Evolutionary conservation across 37 sponge, comb jelly and placozoan species (phyloP).

Genomic region (Geodia barretti): DNA sequence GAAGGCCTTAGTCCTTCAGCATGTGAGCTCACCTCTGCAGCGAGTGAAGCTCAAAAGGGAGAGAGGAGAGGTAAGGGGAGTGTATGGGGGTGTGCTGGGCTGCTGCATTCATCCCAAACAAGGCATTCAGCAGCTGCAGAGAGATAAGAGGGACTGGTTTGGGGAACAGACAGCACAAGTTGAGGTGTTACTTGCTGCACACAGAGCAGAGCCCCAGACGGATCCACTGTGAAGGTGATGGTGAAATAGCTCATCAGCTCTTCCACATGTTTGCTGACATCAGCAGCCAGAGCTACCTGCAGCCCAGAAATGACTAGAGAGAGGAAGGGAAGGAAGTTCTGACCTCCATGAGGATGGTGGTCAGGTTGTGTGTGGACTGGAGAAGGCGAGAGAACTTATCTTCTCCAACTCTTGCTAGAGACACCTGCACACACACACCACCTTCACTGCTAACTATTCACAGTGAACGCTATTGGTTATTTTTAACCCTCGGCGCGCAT

Average conservation of each 20-base stretch:
- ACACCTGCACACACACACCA: constrained; percentile 26
- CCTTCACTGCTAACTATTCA: too few species aligned
- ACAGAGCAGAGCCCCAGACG: constrained; percentile 70
- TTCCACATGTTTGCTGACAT: constrained; percentile 63
- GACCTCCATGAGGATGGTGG: constrained; percentile 66
- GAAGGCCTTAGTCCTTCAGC: too few species aligned
- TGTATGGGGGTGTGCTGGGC: constrained; percentile 67
- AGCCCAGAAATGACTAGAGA: neutral
- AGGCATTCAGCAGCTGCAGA: constrained; percentile 72
- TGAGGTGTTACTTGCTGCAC: constrained; percentile 70
- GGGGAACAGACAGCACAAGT: neutral
- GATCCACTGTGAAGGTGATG: constrained; percentile 55
- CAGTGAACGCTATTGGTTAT: too few species aligned
- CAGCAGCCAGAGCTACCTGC: constrained; percentile 53
- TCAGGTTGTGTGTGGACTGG: constrained; percentile 17
- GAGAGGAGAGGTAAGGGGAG: constrained; percentile 62
- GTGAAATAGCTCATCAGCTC: constrained; percentile 51
- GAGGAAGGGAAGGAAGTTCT: neutral
- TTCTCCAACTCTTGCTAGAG: constrained; percentile 34
- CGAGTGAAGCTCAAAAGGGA: constrained; percentile 18
- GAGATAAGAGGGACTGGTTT: neutral
- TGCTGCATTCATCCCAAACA: constrained; percentile 79
- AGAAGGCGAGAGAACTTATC: constrained; percentile 76
- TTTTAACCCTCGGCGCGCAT: neutral
- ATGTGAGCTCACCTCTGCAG: neutral